phyloP scores from a whole-genome alignment of 2,113 vertebrate genomes.

The Caracal caracal region DNA sequence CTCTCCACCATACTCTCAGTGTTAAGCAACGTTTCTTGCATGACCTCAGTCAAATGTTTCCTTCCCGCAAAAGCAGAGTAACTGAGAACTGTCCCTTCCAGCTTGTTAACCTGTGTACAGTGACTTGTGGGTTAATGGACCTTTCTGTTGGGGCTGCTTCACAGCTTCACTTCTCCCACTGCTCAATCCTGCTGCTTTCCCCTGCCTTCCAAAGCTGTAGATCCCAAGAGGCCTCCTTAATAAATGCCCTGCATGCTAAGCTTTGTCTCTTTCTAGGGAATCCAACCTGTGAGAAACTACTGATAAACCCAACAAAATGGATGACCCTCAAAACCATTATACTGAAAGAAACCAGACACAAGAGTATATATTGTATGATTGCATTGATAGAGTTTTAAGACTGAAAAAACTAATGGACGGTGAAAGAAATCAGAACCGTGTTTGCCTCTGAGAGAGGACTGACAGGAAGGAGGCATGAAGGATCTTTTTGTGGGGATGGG shows the following conservation, averaged over 20 bases:
- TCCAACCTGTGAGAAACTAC: not conserved
- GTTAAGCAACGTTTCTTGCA: not conserved
- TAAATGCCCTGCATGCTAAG: not conserved
- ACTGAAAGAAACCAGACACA: not conserved
- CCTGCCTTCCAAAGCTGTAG: not conserved
- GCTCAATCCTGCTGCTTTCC: not conserved
- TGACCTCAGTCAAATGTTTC: not conserved
- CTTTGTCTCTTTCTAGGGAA: not conserved
- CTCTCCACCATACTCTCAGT: not conserved
- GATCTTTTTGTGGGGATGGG: not conserved
- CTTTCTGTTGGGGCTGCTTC: not conserved
- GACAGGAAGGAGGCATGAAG: not conserved
- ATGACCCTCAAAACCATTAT: not conserved
- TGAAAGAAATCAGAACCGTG: not conserved
- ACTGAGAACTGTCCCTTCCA: not conserved
- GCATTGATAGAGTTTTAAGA: not conserved
- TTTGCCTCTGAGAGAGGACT: not conserved
- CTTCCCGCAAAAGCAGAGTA: not conserved
- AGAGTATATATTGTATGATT: not conserved
- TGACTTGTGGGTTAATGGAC: not conserved
- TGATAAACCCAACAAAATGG: not conserved
- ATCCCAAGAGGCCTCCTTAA: not conserved
- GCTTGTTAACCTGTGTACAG: not conserved
- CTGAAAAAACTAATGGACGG: not conserved
- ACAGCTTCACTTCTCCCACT: not conserved